Percentiles rank a stretch among this genome's conserved stretches.
Conservation (phyloP, 2,888 invertebrate genomes). For the Leucophora obtusa region DNA sequence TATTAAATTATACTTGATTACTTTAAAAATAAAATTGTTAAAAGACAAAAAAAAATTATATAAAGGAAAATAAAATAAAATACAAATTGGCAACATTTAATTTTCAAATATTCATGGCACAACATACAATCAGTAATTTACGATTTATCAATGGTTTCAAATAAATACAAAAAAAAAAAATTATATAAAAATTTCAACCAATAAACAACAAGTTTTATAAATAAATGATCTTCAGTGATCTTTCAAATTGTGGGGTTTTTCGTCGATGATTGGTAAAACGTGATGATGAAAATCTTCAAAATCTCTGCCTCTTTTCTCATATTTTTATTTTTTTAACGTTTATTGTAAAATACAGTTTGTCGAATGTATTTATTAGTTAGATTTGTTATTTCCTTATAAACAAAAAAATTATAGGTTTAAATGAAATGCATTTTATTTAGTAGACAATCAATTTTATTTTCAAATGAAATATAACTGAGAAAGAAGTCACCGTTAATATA, state of each 20-base stretch:
- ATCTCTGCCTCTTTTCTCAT: conserved; percentile 10
- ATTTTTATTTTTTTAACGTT: conserved; percentile 1
- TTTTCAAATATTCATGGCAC: conserved; percentile 45
- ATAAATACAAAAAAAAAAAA: conserved; percentile 31
- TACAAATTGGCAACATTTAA: conserved; percentile 59
- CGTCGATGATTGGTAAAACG: conserved; percentile 63
- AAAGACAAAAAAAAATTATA: neutral
- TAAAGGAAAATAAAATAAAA: conserved; percentile 16
- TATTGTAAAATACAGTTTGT: conserved; percentile 33
- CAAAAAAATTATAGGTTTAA: conserved; percentile 49
- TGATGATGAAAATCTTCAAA: conserved; percentile 53
- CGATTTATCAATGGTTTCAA: conserved; percentile 53
- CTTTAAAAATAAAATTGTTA: conserved; percentile 6
- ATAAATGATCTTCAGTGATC: conserved; percentile 61
- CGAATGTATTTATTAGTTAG: conserved; percentile 1
- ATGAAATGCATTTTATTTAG: conserved; percentile 35
- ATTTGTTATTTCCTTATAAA: conserved; percentile 4
- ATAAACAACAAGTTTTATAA: conserved; percentile 34
- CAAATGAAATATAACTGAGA: conserved; percentile 4
- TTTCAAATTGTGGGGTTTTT: conserved; percentile 58
- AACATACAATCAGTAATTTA: conserved; percentile 49
- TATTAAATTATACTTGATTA: conserved; percentile 55
- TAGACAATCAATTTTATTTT: conserved; percentile 22
- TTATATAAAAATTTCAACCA: conserved; percentile 6
- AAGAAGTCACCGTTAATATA: conserved; percentile 27